Evolutionary conservation across 1,140 invertebrate genomes (phyloP).

Genomic region (Chelonus insularis): DNA sequence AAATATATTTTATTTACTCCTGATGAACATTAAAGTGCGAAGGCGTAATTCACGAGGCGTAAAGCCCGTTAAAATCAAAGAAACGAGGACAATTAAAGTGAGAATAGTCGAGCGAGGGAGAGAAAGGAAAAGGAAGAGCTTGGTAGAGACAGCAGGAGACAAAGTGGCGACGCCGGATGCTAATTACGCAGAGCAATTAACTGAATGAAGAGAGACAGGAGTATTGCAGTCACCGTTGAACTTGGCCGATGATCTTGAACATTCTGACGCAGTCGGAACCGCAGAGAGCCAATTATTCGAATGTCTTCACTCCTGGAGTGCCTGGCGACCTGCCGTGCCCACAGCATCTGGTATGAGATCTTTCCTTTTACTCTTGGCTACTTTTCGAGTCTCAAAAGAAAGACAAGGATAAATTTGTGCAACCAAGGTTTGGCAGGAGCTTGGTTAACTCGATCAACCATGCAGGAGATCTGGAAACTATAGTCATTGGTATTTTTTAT

Average conservation of each 20-base stretch:
- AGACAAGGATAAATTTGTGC: conserved; percentile 16
- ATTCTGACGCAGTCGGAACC: conserved; percentile 35
- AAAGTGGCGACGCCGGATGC: conserved; percentile 18
- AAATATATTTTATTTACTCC: too few relatives aligned
- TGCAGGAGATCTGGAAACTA: neutral
- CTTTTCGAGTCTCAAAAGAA: neutral
- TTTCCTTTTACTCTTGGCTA: neutral
- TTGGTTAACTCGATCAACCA: conserved; percentile 15
- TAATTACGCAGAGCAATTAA: conserved; percentile 29
- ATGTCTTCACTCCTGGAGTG: conserved; percentile 47
- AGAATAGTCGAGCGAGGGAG: conserved; percentile 1
- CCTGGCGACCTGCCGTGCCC: conserved; percentile 41
- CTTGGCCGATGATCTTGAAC: neutral
- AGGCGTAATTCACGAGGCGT: conserved; percentile 8
- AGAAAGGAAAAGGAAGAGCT: conserved; percentile 7
- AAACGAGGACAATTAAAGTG: conserved; percentile 1
- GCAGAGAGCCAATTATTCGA: conserved; percentile 45
- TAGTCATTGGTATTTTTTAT: neutral
- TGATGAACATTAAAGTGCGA: neutral
- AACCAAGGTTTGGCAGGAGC: conserved; percentile 6
- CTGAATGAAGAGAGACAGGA: conserved; percentile 10
- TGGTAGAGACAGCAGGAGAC: conserved; percentile 1
- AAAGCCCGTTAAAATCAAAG: conserved; percentile 6
- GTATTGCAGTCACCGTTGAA: neutral
- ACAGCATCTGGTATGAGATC: conserved; percentile 38